Conservation (phyloP, 1,140 invertebrate genomes). For the Dinothrombium tinctorium region DNA sequence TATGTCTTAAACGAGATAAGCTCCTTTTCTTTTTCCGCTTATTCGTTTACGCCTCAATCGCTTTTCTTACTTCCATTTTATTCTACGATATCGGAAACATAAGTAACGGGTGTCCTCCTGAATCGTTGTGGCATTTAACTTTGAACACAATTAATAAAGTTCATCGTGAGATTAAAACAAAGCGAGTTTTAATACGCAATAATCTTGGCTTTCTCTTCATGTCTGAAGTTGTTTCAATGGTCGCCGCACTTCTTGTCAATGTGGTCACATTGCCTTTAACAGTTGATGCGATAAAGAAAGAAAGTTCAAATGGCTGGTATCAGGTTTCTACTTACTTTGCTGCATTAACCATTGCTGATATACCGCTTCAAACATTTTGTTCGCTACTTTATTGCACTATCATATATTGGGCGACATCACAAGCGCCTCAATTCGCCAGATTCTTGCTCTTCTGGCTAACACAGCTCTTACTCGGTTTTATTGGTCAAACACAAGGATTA, state of each 20-base stretch:
- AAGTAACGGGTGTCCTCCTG: too few relatives aligned
- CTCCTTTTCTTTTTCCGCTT: too few relatives aligned
- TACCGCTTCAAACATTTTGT: conserved; percentile 77
- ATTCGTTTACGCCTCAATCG: too few relatives aligned
- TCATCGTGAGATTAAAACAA: too few relatives aligned
- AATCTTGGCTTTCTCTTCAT: conserved; percentile 8
- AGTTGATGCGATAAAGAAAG: conserved; percentile 41
- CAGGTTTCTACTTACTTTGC: conserved; percentile 88
- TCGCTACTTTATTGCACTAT: conserved; percentile 74
- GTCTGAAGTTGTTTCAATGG: conserved; percentile 6
- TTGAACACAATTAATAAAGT: too few relatives aligned
- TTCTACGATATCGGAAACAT: too few relatives aligned
- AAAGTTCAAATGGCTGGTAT: conserved; percentile 95
- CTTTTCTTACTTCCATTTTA: too few relatives aligned
- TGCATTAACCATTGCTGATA: conserved; percentile 74
- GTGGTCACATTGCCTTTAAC: conserved; percentile 72
- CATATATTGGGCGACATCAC: conserved; percentile 81
- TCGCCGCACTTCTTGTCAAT: conserved; percentile 25
- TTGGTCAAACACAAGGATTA: conserved; percentile 71
- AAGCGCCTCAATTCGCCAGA: conserved; percentile 20
- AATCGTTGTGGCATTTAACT: too few relatives aligned
- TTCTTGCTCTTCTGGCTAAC: conserved; percentile 42
- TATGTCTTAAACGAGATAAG: too few relatives aligned
- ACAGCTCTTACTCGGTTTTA: conserved; percentile 58
- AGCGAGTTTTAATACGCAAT: background rate